These are phyloP conservation scores for Tyrophagus putrescentiae DNA, from an alignment of 1,140 invertebrate species.

Conservation along the genomic window DNA sequence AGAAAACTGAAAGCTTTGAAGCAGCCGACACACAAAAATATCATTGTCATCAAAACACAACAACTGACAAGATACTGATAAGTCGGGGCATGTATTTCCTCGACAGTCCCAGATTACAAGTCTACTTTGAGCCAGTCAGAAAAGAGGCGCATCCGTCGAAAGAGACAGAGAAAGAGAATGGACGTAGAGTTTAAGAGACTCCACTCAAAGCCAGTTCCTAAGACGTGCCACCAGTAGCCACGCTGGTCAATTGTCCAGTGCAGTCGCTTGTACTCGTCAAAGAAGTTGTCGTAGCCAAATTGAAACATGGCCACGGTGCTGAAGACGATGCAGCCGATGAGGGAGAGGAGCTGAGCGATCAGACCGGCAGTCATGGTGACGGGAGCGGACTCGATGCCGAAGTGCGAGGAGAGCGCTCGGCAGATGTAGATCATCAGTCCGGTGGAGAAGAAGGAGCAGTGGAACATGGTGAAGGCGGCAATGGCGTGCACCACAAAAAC, in stretches of 20 bases:
- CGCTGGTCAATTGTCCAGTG: not conserved
- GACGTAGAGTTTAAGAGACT: not conserved
- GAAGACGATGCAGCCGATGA: not conserved
- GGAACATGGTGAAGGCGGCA: not conserved
- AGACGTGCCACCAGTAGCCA: not conserved
- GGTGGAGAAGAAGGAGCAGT: not conserved
- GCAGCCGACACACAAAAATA: too few relatives aligned
- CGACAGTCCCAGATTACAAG: not conserved
- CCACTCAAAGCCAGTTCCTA: constrained; percentile 1
- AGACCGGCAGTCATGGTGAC: not conserved
- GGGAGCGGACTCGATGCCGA: not conserved
- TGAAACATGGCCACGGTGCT: not conserved
- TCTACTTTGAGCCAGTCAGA: not conserved
- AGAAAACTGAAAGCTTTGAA: not conserved
- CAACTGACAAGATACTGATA: too few relatives aligned
- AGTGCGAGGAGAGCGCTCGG: not conserved
- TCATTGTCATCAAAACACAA: too few relatives aligned
- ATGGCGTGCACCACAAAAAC: not conserved
- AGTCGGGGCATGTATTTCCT: too few relatives aligned
- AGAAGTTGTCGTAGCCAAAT: constrained; percentile 1
- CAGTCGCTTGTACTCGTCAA: not conserved
- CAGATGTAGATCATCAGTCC: not conserved
- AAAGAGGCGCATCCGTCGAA: not conserved
- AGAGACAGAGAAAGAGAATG: not conserved
- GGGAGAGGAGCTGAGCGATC: not conserved